Evolutionary conservation across 1,140 invertebrate species (phyloP).

Genomic region (Hypsibius dujardini): DNA sequence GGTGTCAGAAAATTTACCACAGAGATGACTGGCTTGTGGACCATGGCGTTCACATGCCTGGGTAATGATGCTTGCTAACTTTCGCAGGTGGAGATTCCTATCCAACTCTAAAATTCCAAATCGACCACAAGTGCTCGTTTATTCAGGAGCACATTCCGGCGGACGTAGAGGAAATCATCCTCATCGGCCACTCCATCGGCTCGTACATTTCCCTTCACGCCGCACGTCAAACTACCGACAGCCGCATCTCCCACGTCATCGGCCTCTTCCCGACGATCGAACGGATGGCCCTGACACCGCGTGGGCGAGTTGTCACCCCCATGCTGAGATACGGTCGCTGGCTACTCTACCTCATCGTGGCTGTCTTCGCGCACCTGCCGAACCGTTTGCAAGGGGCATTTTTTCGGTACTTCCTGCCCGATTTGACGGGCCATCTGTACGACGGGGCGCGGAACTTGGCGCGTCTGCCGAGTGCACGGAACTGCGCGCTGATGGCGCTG

Average conservation of each 20-base stretch:
- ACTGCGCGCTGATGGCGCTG: conserved; percentile 36
- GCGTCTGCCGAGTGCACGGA: conserved; percentile 29
- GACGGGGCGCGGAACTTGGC: conserved; percentile 30
- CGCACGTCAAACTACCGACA: conserved; percentile 34
- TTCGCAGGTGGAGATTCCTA: not conserved
- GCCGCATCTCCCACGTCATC: conserved; percentile 32
- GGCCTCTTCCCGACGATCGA: conserved; percentile 66
- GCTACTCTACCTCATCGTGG: conserved; percentile 40
- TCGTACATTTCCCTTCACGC: conserved; percentile 57
- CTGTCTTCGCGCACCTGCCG: conserved; percentile 44
- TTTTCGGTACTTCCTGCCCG: conserved; percentile 28
- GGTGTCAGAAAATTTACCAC: too few relatives aligned
- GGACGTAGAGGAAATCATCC: conserved; percentile 43
- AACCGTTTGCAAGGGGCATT: conserved; percentile 27
- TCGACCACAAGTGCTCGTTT: conserved; percentile 60
- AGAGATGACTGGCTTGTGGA: too few relatives aligned
- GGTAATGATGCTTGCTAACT: not conserved
- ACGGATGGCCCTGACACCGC: conserved; percentile 48
- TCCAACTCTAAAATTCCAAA: conserved; percentile 46
- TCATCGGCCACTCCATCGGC: conserved; percentile 69
- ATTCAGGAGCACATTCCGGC: conserved; percentile 49
- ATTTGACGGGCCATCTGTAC: conserved; percentile 27
- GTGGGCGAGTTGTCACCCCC: conserved; percentile 39
- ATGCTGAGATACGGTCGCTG: conserved; percentile 39
- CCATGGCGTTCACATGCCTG: too few relatives aligned